Base-by-base conservation (phyloP, 2,888 invertebrate genomes). In the Keiferia lycopersicella region DNA sequence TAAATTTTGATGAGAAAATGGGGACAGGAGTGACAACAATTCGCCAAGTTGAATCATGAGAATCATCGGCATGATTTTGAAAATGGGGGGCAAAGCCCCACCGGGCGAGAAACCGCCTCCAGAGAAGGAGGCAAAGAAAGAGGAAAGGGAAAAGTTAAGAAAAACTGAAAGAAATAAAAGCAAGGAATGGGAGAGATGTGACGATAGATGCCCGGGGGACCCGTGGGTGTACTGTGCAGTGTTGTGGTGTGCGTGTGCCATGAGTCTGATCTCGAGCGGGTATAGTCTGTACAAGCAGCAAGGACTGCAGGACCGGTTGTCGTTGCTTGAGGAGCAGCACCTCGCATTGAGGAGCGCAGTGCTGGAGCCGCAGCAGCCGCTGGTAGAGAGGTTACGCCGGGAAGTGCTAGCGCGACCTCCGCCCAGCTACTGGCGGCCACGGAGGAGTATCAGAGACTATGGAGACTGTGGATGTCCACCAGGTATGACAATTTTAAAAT, bases 381-480 rank as follows among this genome's bases (percentile, higher is more conserved):
- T 93, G 70, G 89, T 92, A 69, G 93, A 93, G 79, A 81, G 93
- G 74, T 84, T 94, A 62, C 83, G 93, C 70, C 79, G 93, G 58
- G 94, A 93, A 69, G 88, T 92, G 72, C 83, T 91, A 68, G 73
- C 91, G 50, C 82, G 91, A 39, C 83, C 86, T 4, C 78, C 77
- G 12, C 75, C 80, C 1, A 69, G 61, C 60, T 79, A 80, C 77
- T 88, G 88, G 88, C 75, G 88, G 62, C 74, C 84, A 4, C 76
- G 86, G 64, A 81, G 94, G 67, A 90, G 91, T 72, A 88, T 92
- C 72, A 84, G 94, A 73, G 94, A 94, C 73, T 92, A 93, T 61
- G 90, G 93, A 16, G 94, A 95, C 86, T 95, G 95, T 91, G 89
- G 92, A 73, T 95, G 95, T 92, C 95, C 95, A 83, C 92, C 95